Percentiles rank a stretch among this genome's conserved stretches.
Conservation (phyloP, 2,888 invertebrate genomes). For the Epirrhoe alternata region DNA sequence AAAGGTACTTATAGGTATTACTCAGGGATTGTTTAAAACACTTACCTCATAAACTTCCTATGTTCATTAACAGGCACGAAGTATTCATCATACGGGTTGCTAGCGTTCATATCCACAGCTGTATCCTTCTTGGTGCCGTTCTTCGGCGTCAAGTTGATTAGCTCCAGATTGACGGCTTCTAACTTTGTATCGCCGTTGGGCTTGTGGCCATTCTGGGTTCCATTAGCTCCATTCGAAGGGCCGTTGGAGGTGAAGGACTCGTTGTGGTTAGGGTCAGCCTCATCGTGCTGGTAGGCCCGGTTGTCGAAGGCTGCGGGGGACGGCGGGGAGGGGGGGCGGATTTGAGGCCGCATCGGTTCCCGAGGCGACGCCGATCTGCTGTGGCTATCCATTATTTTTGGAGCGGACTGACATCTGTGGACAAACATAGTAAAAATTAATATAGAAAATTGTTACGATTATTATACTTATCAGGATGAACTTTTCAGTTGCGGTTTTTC, state of each 20-base stretch:
- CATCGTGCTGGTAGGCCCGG: slow-evolving; percentile 75
- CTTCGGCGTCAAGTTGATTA: slow-evolving; percentile 89
- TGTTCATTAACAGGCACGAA: slow-evolving; percentile 94
- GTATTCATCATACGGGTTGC: slow-evolving; percentile 92
- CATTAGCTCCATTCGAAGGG: slow-evolving; percentile 42
- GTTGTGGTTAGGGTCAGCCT: slow-evolving; percentile 77
- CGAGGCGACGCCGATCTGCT: slow-evolving; percentile 81
- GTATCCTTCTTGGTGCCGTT: slow-evolving; percentile 87
- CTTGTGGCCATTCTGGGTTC: slow-evolving; percentile 68
- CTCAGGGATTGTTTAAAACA: too few relatives aligned
- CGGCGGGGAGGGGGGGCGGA: slow-evolving; percentile 76
- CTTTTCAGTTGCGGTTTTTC: too few relatives aligned
- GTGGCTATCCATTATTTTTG: slow-evolving; percentile 81
- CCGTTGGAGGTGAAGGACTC: slow-evolving; percentile 79
- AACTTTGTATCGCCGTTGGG: slow-evolving; percentile 78
- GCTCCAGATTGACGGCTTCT: slow-evolving; percentile 92
- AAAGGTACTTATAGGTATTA: too few relatives aligned
- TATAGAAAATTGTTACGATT: neutral
- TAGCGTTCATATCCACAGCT: slow-evolving; percentile 86
- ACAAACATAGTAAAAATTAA: slow-evolving; percentile 36
- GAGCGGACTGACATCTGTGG: slow-evolving; percentile 82
- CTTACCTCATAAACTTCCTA: slow-evolving; percentile 93
- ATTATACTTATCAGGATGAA: neutral
- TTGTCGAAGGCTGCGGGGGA: slow-evolving; percentile 78
- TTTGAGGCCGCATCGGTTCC: slow-evolving; percentile 80